Evolutionary conservation across 2,888 invertebrate species (phyloP).

Genomic region (Zeuzera pyrina): DNA sequence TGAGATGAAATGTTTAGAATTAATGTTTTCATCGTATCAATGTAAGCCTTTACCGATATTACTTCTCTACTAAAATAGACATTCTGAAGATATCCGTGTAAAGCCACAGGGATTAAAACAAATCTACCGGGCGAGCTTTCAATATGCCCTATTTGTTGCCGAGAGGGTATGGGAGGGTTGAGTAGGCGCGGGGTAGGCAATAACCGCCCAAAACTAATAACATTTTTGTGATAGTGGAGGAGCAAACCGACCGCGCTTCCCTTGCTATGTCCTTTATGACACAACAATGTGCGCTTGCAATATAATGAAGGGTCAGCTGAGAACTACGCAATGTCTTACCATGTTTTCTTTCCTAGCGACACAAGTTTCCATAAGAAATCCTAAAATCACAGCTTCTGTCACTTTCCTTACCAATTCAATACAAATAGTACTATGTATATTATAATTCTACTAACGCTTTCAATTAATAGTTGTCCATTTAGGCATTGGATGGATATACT

Average conservation of each 20-base stretch:
- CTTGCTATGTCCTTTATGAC: conserved; percentile 50
- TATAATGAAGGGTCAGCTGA: conserved; percentile 47
- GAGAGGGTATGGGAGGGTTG: conserved; percentile 41
- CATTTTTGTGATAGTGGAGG: conserved; percentile 65
- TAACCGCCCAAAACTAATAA: conserved; percentile 69
- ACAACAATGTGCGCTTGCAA: conserved; percentile 58
- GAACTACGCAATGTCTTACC: conserved; percentile 29
- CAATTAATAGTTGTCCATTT: too few relatives aligned
- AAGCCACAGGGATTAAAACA: conserved; percentile 17
- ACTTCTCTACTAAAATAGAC: too few relatives aligned
- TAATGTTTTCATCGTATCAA: too few relatives aligned
- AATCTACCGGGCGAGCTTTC: conserved; percentile 23
- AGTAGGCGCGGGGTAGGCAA: conserved; percentile 51
- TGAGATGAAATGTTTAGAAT: too few relatives aligned
- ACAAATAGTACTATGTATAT: too few relatives aligned
- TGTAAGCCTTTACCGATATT: too few relatives aligned
- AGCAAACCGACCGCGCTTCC: conserved; percentile 49
- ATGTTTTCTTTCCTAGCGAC: conserved; percentile 36
- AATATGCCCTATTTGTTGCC: conserved; percentile 27
- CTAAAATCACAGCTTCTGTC: too few relatives aligned
- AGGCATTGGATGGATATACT: too few relatives aligned
- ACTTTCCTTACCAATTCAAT: too few relatives aligned
- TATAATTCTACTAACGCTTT: too few relatives aligned
- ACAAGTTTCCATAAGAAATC: too few relatives aligned
- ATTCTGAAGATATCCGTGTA: conserved; percentile 4